Percentiles rank a stretch among this genome's conserved stretches.
phyloP scores from a whole-genome alignment of 2,888 invertebrate genomes.

The Cybosia mesomella region DNA sequence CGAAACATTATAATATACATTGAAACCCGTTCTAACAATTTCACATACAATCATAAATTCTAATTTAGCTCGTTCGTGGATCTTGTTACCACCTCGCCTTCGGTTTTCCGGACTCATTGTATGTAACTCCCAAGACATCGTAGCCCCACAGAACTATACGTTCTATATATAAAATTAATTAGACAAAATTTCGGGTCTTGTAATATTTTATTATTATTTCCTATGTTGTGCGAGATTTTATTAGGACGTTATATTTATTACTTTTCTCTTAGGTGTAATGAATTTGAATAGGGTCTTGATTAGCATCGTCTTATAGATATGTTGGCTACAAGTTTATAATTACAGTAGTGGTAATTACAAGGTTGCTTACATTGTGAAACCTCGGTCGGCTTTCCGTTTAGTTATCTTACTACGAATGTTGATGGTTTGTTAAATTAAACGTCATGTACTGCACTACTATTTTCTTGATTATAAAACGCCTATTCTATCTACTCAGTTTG shows the following conservation, averaged over 20 bases:
- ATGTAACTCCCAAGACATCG: slow-evolving; percentile 84
- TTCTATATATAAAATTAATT: slow-evolving; percentile 86
- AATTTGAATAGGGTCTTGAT: slow-evolving; percentile 83
- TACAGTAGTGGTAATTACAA: slow-evolving; percentile 84
- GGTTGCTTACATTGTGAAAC: slow-evolving; percentile 74
- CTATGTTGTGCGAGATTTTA: slow-evolving; percentile 80
- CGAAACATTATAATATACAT: slow-evolving; percentile 73
- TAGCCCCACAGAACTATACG: slow-evolving; percentile 78
- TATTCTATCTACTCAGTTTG: slow-evolving; percentile 59
- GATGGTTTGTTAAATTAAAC: slow-evolving; percentile 85
- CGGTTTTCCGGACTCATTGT: slow-evolving; percentile 83
- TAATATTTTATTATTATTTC: slow-evolving; percentile 87
- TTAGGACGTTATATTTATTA: slow-evolving; percentile 83
- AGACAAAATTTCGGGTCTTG: slow-evolving; percentile 83
- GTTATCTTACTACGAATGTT: slow-evolving; percentile 73
- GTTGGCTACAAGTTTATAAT: slow-evolving; percentile 79
- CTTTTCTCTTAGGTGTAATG: slow-evolving; percentile 76
- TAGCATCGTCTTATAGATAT: slow-evolving; percentile 75
- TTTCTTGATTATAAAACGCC: slow-evolving; percentile 75
- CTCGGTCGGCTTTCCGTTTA: slow-evolving; percentile 73
- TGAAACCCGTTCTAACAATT: slow-evolving; percentile 83
- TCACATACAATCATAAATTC: slow-evolving; percentile 87
- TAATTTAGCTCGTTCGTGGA: slow-evolving; percentile 83
- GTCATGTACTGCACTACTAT: slow-evolving; percentile 70
- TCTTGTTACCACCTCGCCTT: slow-evolving; percentile 81